Percentiles rank a stretch among this genome's conserved stretches.
Conservation (phyloP, 2,797 vertebrate species). For the Lagodon rhomboides region DNA sequence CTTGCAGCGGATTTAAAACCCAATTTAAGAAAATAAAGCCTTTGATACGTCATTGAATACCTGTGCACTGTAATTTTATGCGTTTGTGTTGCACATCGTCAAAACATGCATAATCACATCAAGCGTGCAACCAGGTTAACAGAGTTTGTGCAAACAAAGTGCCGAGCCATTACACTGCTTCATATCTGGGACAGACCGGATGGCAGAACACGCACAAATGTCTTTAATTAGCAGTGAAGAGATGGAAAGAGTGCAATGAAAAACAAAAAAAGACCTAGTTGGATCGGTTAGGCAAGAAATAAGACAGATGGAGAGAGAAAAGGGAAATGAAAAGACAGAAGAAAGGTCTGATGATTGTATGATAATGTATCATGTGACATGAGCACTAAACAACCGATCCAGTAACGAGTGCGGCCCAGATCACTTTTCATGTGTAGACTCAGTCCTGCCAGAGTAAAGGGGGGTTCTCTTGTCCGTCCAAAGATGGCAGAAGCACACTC, state of each 20-base stretch:
- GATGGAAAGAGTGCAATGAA: constrained; percentile 27
- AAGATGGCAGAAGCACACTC: constrained; percentile 38
- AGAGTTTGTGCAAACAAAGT: neutral
- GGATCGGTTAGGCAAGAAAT: neutral
- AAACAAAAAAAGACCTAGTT: neutral
- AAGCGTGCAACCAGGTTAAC: neutral
- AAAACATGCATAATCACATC: neutral
- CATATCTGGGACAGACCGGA: neutral
- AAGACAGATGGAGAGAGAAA: neutral
- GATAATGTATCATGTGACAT: too few relatives aligned
- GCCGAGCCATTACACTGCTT: constrained; percentile 1
- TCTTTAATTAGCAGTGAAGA: constrained; percentile 13
- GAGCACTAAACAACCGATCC: too few relatives aligned
- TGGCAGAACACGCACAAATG: neutral
- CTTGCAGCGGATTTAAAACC: neutral
- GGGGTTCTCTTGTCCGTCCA: constrained; percentile 19
- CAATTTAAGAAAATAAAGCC: neutral
- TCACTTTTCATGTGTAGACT: neutral
- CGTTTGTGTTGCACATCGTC: neutral
- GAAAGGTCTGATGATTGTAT: neutral
- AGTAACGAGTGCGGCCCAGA: neutral
- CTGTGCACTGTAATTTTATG: neutral
- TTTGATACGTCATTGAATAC: neutral
- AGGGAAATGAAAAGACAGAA: neutral
- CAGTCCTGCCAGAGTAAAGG: neutral